Conservation (phyloP, 2,113 vertebrate species). For the Isichthys henryi region DNA sequence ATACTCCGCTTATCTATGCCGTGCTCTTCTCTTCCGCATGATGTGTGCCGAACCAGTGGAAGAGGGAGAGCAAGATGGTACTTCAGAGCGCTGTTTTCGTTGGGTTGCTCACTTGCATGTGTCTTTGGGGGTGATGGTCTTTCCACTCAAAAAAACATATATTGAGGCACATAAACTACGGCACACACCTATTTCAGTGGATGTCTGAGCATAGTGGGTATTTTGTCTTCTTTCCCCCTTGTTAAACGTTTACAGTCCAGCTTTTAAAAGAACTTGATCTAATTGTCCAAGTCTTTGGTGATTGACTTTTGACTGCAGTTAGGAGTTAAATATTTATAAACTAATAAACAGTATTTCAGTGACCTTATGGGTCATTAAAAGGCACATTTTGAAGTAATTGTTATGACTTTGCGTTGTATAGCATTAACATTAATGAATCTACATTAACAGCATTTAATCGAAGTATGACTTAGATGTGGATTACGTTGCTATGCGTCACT, state of each 20-base stretch:
- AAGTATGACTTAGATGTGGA: slow-evolving; percentile 27
- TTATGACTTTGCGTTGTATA: slow-evolving; percentile 24
- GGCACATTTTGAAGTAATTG: background rate
- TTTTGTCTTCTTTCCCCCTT: background rate
- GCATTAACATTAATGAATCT: slow-evolving; percentile 47
- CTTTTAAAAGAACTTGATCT: background rate
- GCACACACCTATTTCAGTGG: background rate
- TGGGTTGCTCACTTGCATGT: slow-evolving; percentile 41
- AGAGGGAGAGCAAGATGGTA: slow-evolving; percentile 63
- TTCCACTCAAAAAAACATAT: background rate
- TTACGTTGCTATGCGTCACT: slow-evolving; percentile 25
- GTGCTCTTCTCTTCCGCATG: slow-evolving; percentile 49
- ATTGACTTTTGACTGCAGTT: background rate
- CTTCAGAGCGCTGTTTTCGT: slow-evolving; percentile 51
- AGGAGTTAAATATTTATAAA: background rate
- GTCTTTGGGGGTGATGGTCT: slow-evolving; percentile 33
- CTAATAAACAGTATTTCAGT: background rate
- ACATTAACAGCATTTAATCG: slow-evolving; percentile 41
- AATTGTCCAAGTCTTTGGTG: background rate
- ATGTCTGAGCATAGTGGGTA: background rate
- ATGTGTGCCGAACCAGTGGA: slow-evolving; percentile 47
- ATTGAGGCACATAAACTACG: background rate
- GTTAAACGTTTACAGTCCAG: background rate
- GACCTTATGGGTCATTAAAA: background rate
- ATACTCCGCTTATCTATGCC: slow-evolving; percentile 43